phyloP scores from a whole-genome alignment of 2,888 invertebrate genomes.

The Noctua fimbriata region DNA sequence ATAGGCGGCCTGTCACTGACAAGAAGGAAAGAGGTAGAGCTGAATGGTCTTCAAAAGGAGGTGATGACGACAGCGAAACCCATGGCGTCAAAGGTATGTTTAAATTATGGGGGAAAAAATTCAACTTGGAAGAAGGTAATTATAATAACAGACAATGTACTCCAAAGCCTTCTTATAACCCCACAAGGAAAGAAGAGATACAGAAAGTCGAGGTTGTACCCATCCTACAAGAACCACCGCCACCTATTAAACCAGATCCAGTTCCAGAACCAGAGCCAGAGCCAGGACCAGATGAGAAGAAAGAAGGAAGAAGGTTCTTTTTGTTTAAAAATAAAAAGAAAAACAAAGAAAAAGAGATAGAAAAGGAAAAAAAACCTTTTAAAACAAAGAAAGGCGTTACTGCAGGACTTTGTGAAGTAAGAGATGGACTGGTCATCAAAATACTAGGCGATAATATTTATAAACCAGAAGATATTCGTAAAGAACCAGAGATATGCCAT shows the following conservation, averaged over 20 bases:
- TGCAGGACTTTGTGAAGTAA: constrained; percentile 82
- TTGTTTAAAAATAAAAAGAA: constrained; percentile 83
- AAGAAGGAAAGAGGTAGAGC: constrained; percentile 63
- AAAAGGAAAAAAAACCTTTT: constrained; percentile 68
- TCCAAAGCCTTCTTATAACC: constrained; percentile 61
- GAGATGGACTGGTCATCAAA: constrained; percentile 78
- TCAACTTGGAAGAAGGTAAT: constrained; percentile 78
- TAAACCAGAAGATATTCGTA: constrained; percentile 45
- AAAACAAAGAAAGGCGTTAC: constrained; percentile 79
- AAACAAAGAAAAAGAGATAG: constrained; percentile 70
- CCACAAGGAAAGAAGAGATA: constrained; percentile 55
- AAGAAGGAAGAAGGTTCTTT: constrained; percentile 72
- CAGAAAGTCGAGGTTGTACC: constrained; percentile 49
- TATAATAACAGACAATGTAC: constrained; percentile 62
- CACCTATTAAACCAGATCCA: constrained; percentile 46
- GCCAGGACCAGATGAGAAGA: constrained; percentile 72
- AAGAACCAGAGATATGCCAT: constrained; percentile 18
- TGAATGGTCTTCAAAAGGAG: constrained; percentile 63
- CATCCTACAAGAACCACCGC: constrained; percentile 3
- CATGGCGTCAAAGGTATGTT: constrained; percentile 83
- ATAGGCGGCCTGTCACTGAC: constrained; percentile 55
- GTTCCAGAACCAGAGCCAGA: background rate
- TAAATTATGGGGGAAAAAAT: constrained; percentile 83
- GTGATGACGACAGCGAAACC: constrained; percentile 71
- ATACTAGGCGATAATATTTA: constrained; percentile 65